Conservation (phyloP, 2,888 invertebrate species). For the Andrena minutula region DNA sequence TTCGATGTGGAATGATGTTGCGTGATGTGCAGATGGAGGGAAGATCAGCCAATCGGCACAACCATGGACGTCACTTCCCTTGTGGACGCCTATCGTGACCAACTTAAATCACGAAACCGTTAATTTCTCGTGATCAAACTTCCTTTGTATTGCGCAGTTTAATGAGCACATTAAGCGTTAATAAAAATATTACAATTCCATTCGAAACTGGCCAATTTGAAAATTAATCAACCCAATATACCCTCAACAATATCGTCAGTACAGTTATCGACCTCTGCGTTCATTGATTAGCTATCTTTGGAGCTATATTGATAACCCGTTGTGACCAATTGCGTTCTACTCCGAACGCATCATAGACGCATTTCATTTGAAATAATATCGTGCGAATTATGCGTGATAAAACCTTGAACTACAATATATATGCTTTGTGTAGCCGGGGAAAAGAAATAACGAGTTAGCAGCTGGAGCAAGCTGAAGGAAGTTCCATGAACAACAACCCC, state of each 20-base stretch:
- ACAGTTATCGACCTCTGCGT: conserved; percentile 11
- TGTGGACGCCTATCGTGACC: conserved; percentile 28
- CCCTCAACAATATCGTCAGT: conserved; percentile 8
- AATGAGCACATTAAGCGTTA: not conserved
- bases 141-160: not conserved
- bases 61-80: conserved; percentile 63
- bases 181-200: conserved; percentile 16
- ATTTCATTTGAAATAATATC: conserved; percentile 9
- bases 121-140: conserved; percentile 32
- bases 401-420: no score
- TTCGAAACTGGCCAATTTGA: not conserved
- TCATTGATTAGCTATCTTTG: conserved; percentile 18
- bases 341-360: conserved; percentile 10
- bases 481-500: no score
- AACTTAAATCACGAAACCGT: conserved; percentile 31
- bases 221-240: not conserved
- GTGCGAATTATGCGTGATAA: no score
- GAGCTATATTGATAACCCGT: conserved; percentile 22
- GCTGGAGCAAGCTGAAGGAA: no score
- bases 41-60: no score
- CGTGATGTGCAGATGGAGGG: no score
- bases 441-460: no score
- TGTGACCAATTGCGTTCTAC: conserved; percentile 30
- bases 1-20: no score
- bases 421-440: no score